A percentile compares a stretch with the other conserved stretches of the same genome.
phyloP scores from a whole-genome alignment of 2,113 vertebrate species.

The Trachemys scripta region DNA sequence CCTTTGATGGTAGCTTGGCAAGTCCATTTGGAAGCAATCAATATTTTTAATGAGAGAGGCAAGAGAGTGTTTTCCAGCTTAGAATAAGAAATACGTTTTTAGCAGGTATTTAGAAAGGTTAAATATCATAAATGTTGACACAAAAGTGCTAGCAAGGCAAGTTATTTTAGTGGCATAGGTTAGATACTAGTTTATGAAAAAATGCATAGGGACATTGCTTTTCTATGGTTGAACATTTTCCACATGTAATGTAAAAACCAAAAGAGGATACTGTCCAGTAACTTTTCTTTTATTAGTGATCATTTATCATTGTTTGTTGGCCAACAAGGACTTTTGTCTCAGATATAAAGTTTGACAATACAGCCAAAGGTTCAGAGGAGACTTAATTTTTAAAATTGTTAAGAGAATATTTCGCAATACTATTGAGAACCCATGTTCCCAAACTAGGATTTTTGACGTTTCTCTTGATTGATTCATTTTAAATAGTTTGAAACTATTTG shows the following conservation, averaged over 20 bases:
- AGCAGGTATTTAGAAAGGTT: background rate
- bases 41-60: background rate
- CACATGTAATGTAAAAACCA: constrained; percentile 4
- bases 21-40: background rate
- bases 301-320: constrained; percentile 41
- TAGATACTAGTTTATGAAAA: constrained; percentile 6
- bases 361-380: constrained; percentile 39
- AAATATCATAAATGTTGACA: background rate
- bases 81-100: background rate
- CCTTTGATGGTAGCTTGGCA: background rate
- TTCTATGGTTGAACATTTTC: constrained; percentile 13
- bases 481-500: constrained; percentile 15
- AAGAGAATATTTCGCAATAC: constrained; percentile 41
- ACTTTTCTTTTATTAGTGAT: constrained; percentile 63
- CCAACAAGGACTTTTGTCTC: constrained; percentile 56
- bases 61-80: background rate
- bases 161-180: background rate
- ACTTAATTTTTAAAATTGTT: constrained; percentile 58
- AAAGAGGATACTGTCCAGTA: constrained; percentile 46
- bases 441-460: constrained; percentile 33
- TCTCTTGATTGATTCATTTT: constrained; percentile 20
- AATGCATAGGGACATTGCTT: constrained; percentile 15
- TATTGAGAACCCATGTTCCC: constrained; percentile 51
- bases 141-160: background rate
- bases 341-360: constrained; percentile 29